Evolutionary conservation across 2,797 vertebrate genomes (phyloP).

Genomic region (Scyliorhinus canicula): DNA sequence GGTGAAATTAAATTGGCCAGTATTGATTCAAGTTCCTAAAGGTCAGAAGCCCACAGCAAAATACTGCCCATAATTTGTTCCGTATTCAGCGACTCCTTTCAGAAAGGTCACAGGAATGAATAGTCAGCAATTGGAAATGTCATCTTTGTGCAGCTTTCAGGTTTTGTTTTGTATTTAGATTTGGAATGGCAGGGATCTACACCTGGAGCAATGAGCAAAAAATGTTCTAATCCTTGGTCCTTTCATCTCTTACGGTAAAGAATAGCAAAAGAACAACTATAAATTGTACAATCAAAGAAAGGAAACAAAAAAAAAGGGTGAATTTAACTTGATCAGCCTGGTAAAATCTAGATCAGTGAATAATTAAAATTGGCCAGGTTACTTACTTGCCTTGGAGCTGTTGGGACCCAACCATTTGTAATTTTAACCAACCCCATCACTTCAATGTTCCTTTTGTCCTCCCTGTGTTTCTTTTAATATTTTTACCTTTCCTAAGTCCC

Average conservation of each 20-base stretch:
- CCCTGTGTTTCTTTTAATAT: background rate
- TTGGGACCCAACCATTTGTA: background rate
- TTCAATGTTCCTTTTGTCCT: background rate
- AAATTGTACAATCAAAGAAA: background rate
- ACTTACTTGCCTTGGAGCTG: background rate
- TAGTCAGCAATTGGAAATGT: constrained; percentile 14
- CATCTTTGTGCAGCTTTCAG: background rate
- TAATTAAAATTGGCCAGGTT: background rate
- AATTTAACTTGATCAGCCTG: background rate
- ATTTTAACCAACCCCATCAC: background rate
- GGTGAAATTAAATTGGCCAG: constrained; percentile 7
- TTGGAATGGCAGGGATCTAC: background rate
- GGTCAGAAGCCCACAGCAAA: constrained; percentile 2
- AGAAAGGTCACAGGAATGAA: constrained; percentile 18
- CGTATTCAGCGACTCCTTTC: constrained; percentile 12
- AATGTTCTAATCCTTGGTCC: background rate
- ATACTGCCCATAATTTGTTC: background rate
- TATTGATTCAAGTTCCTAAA: constrained; percentile 27
- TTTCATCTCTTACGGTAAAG: background rate
- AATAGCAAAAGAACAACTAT: background rate
- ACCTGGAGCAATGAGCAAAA: background rate
- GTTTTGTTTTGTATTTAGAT: constrained; percentile 9
- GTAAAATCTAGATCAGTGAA: background rate
- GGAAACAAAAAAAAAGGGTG: background rate
- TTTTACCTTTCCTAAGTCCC: too few species aligned